These are phyloP conservation scores for Monoplex corrugatus DNA, from an alignment of 2,888 invertebrate species.

Conservation along the genomic window DNA sequence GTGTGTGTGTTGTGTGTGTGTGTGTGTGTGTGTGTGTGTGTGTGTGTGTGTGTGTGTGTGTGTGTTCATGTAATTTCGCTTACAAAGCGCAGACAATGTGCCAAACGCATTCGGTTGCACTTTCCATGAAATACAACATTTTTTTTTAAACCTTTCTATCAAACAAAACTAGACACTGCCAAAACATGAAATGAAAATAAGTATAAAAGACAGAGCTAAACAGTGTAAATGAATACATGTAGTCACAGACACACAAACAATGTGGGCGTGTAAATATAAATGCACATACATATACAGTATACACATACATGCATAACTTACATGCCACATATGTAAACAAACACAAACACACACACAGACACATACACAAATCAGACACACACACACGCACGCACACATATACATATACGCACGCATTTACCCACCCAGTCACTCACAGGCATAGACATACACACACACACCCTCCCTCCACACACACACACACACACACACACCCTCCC, in stretches of 20 bases:
- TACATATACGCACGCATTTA: too few relatives aligned
- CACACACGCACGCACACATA: not conserved
- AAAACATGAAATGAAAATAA: not conserved
- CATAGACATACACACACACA: too few relatives aligned
- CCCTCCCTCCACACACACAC: too few relatives aligned
- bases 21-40: not conserved
- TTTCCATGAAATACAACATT: not conserved
- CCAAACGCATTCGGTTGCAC: not conserved
- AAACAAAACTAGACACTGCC: not conserved
- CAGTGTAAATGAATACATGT: not conserved
- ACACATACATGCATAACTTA: not conserved
- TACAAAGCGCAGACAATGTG: too few relatives aligned
- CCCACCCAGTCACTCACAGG: too few relatives aligned
- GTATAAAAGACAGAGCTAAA: too few relatives aligned
- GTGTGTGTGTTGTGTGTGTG: not conserved
- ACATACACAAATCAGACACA: not conserved
- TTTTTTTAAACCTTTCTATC: not conserved
- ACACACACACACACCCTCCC: too few relatives aligned
- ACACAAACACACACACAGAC: not conserved
- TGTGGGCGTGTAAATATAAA: too few relatives aligned
- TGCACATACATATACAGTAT: not conserved
- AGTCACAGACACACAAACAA: not conserved
- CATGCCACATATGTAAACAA: not conserved
- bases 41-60: not conserved
- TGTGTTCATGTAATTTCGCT: not conserved